These are phyloP conservation scores for Stomatorhinus ivindoensis DNA, from an alignment of 2,113 vertebrate species.

Conservation along the genomic window DNA sequence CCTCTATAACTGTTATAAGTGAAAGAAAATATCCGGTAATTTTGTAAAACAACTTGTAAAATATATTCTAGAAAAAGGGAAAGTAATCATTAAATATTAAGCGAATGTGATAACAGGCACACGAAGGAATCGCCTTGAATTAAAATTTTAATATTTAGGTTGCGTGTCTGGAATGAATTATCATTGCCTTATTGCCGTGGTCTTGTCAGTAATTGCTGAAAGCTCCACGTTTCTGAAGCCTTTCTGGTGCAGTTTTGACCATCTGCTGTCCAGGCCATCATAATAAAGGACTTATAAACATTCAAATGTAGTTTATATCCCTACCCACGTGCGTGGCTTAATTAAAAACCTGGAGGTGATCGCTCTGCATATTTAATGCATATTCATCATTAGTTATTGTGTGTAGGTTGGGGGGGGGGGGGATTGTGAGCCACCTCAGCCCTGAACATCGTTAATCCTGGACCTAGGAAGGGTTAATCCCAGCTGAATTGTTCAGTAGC, in stretches of 20 bases:
- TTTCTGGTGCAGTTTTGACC: background rate
- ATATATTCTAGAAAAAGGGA: background rate
- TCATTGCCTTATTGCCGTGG: constrained; percentile 18
- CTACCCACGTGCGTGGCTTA: constrained; percentile 46
- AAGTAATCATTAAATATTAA: constrained; percentile 24
- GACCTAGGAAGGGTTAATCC: background rate
- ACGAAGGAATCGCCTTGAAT: constrained; percentile 24
- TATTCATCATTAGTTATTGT: constrained; percentile 38
- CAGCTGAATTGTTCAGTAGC: background rate
- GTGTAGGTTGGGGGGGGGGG: constrained; percentile 41
- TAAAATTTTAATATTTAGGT: constrained; percentile 53
- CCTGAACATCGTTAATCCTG: background rate
- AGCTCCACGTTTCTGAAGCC: constrained; percentile 6
- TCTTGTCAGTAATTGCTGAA: constrained; percentile 28
- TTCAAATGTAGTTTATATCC: constrained; percentile 7
- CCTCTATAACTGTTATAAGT: background rate
- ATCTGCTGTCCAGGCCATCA: constrained; percentile 21
- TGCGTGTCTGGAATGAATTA: constrained; percentile 40
- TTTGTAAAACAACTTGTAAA: background rate
- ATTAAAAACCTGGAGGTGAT: constrained; percentile 54
- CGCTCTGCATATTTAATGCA: constrained; percentile 54
- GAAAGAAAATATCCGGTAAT: background rate
- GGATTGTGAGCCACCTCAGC: background rate
- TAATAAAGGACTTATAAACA: constrained; percentile 26
- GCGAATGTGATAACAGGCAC: constrained; percentile 44